phyloP scores from a whole-genome alignment of 2,113 vertebrate genomes.

The Hypomesus transpacificus region DNA sequence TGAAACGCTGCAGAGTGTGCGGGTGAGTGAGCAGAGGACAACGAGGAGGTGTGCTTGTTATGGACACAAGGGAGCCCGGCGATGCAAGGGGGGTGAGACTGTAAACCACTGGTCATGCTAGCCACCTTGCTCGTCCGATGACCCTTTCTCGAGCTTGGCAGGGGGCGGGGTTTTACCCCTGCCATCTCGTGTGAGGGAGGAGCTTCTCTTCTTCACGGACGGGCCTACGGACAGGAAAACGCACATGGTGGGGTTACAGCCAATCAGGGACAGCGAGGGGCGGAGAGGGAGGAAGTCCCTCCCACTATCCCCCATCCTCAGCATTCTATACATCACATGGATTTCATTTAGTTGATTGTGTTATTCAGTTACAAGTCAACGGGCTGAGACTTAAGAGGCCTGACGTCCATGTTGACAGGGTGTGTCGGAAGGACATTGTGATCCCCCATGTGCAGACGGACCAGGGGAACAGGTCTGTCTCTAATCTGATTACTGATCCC shows the following conservation, averaged over 20 bases:
- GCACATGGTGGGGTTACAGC: conserved; percentile 54
- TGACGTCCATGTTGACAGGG: conserved; percentile 32
- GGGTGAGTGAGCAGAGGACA: conserved; percentile 29
- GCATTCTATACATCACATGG: conserved; percentile 42
- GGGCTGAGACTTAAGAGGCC: conserved; percentile 35
- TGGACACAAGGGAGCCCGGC: conserved; percentile 27
- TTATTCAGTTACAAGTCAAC: conserved; percentile 25
- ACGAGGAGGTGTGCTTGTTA: conserved; percentile 45
- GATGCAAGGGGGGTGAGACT: conserved; percentile 27
- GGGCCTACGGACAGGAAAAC: conserved; percentile 74
- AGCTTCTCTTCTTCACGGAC: conserved; percentile 81
- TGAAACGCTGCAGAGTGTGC: conserved; percentile 17
- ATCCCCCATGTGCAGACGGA: not conserved
- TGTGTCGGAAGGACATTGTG: conserved; percentile 4
- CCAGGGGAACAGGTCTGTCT: not conserved
- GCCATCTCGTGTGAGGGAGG: conserved; percentile 81
- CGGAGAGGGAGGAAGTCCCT: not conserved
- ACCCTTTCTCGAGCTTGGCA: conserved; percentile 73
- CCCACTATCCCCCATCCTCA: conserved; percentile 1
- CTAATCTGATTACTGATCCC: not conserved
- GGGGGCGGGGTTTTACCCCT: conserved; percentile 70
- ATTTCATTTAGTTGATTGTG: conserved; percentile 31
- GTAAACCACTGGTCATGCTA: conserved; percentile 59
- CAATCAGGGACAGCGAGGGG: conserved; percentile 29
- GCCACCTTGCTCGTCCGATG: conserved; percentile 83